Evolutionary conservation across 2,888 invertebrate species (phyloP).

Genomic region (Aphelenchoides bicaudatus): DNA sequence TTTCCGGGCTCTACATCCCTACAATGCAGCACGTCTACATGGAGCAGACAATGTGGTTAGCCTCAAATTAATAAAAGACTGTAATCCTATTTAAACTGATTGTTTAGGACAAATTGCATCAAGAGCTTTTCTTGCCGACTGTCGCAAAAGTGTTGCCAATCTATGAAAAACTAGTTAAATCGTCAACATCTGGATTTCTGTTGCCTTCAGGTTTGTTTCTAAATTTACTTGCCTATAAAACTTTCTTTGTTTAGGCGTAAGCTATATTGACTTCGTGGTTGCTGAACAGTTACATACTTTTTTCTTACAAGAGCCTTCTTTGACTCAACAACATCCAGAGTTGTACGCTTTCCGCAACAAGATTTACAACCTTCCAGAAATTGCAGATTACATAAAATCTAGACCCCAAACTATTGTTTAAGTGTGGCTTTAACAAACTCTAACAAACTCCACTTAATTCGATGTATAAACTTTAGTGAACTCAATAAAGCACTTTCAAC

Average conservation of each 20-base stretch:
- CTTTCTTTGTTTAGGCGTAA: neutral
- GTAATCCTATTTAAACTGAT: neutral
- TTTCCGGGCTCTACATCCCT: neutral
- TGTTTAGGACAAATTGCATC: slow-evolving; percentile 7
- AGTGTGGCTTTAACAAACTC: neutral
- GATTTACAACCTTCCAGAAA: slow-evolving; percentile 7
- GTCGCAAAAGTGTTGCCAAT: slow-evolving; percentile 11
- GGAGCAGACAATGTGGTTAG: slow-evolving; percentile 7
- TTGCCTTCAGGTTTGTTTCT: neutral
- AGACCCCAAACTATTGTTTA: slow-evolving; percentile 11
- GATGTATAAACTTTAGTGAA: too few relatives aligned
- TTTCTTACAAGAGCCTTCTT: neutral
- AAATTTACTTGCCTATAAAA: neutral
- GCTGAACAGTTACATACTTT: slow-evolving; percentile 15
- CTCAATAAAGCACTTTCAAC: too few relatives aligned
- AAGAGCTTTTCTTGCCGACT: slow-evolving; percentile 5
- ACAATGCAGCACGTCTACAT: neutral
- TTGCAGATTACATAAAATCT: neutral
- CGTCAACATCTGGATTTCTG: neutral
- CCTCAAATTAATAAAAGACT: neutral
- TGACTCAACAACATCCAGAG: slow-evolving; percentile 6
- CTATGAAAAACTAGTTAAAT: neutral
- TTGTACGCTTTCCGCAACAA: neutral
- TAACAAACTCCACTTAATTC: too few relatives aligned
- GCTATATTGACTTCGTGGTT: slow-evolving; percentile 12